Evolutionary conservation across 2,888 invertebrate genomes (phyloP), one percentile per base, ranked within the genome.

Genomic region (Pammene aurita): DNA sequence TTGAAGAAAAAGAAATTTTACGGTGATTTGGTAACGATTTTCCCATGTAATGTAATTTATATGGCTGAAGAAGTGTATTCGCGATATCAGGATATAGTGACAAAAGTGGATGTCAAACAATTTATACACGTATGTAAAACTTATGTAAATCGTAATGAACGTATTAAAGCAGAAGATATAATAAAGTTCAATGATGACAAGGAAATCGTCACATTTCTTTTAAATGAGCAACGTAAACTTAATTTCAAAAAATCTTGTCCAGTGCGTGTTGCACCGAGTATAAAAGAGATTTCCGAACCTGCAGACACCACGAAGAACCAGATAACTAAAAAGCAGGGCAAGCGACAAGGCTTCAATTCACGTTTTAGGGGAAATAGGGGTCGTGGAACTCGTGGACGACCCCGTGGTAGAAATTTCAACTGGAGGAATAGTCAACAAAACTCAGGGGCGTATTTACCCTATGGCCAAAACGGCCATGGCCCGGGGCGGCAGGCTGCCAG

Each of bases 161-260:
- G 79, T 42, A 69, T 79, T 34, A 77, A 77, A 73, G 75, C 72
- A 0, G 79, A 79, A 75, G 71, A 72, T 42, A 60, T 42, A 66
- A 56, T 74, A 26, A 72, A 73, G 11, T 77, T 77, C 41, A 66
- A 52, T 38, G 68, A 26, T 50, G 73, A 76, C 11, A 66, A 68
- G 48, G 77, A 77, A 73, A 77, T 79, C 64, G 69, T 46, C 2
- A 66, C 74, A 64, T 78, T 75, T 70, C 74, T 79, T 62, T 66
- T 64, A 64, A 72, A 18, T 5, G 75, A 75, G 57, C 73, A 76
- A 52, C 63, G 42, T 0, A 74, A 73, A 61, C 62, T 72, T 60
- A 68, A 72, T 62, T 70, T 73, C 35, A 71, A 62, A 67, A 73
- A 72, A 57, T 9, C 38, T 38, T 38, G 38, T 38, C 38, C 38